Evolutionary conservation across 1,140 invertebrate species (phyloP).

Genomic region (Drosophila eugracilis): DNA sequence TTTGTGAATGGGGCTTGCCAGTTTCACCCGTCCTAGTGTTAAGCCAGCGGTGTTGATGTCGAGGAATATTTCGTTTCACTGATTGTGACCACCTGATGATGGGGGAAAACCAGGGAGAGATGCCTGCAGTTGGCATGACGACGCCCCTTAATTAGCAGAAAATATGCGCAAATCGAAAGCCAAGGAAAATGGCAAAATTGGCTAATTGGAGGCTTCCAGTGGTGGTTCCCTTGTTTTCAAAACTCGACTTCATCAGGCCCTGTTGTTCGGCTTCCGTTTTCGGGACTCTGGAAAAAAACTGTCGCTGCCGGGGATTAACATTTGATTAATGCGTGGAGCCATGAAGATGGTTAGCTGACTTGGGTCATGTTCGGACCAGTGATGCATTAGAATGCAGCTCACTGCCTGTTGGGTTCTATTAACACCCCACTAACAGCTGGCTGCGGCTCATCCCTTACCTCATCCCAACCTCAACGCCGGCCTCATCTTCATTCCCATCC

Average conservation of each 20-base stretch:
- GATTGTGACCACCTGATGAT: slow-evolving; percentile 40
- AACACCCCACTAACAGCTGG: slow-evolving; percentile 51
- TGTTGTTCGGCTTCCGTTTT: slow-evolving; percentile 11
- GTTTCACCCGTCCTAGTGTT: not conserved
- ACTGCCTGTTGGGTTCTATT: slow-evolving; percentile 55
- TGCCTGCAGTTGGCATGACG: slow-evolving; percentile 44
- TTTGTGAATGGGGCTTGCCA: no score
- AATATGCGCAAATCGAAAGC: slow-evolving; percentile 29
- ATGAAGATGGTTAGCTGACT: not conserved
- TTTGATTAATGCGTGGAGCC: slow-evolving; percentile 58
- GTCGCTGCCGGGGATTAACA: slow-evolving; percentile 19
- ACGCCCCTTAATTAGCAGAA: slow-evolving; percentile 65
- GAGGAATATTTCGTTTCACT: slow-evolving; percentile 34
- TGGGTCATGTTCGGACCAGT: slow-evolving; percentile 26
- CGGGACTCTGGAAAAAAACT: not conserved
- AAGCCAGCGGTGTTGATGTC: not conserved
- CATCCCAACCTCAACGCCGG: not conserved
- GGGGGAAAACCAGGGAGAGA: not conserved
- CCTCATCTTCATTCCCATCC: not conserved
- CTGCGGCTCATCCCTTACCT: not conserved
- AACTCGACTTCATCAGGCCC: slow-evolving; percentile 6
- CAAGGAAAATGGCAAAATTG: slow-evolving; percentile 14
- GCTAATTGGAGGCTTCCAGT: slow-evolving; percentile 22
- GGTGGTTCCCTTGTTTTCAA: not conserved
- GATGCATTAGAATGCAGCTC: slow-evolving; percentile 65